Evolutionary conservation across 2,797 vertebrate genomes (phyloP).

Genomic region (Gorsachius magnificus): DNA sequence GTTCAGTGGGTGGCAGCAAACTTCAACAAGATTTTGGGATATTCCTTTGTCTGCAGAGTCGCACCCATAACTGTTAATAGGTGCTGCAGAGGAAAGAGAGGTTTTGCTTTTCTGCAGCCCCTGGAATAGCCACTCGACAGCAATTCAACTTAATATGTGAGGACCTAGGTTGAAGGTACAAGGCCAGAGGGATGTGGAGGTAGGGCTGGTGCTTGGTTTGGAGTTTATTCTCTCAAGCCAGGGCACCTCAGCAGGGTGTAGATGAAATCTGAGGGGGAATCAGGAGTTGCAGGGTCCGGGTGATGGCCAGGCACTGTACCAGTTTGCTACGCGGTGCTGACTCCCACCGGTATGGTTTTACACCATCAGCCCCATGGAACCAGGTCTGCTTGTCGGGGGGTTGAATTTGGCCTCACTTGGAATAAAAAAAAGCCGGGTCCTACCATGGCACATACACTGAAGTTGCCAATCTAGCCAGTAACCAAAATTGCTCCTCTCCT

Average conservation of each 20-base stretch:
- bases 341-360: neutral
- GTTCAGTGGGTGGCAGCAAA: neutral
- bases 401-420: neutral
- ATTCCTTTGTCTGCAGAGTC: neutral
- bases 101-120: neutral
- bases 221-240: neutral
- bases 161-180: neutral
- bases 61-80: neutral
- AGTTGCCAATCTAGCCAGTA: neutral
- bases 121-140: neutral
- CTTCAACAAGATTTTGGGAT: neutral
- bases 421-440: neutral
- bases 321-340: neutral
- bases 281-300: neutral
- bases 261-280: neutral
- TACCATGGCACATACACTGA: fast-evolving
- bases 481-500: neutral
- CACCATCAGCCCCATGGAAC: neutral
- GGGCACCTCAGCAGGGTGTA: neutral
- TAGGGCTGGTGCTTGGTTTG: neutral
- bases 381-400: neutral
- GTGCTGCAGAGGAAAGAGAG: neutral
- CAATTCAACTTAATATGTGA: neutral
- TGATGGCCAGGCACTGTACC: neutral
- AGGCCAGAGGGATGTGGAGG: neutral